Evolutionary conservation across 2,797 vertebrate genomes (phyloP).

Genomic region (Fringilla coelebs): DNA sequence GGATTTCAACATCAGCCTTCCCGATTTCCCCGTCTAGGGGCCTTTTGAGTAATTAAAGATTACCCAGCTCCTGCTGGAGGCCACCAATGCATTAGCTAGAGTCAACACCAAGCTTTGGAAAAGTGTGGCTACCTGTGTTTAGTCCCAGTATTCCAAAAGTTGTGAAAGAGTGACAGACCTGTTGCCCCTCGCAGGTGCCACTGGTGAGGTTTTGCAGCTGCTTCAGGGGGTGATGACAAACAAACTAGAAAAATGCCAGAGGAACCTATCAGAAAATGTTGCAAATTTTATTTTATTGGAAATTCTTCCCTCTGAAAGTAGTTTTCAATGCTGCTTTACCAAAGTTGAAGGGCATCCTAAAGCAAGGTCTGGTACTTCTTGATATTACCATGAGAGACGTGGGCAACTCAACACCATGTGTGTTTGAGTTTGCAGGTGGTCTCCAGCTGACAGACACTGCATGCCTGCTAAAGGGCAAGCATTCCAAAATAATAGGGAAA

Average conservation of each 20-base stretch:
- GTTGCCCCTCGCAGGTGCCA: background rate
- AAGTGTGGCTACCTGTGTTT: background rate
- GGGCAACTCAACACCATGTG: background rate
- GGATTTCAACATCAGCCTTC: constrained; percentile 48
- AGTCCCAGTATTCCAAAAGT: background rate
- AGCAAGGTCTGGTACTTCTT: background rate
- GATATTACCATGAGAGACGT: background rate
- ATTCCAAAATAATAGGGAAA: background rate
- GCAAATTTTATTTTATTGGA: background rate
- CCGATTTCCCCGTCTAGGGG: background rate
- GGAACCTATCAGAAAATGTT: background rate
- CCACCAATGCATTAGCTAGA: background rate
- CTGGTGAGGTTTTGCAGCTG: background rate
- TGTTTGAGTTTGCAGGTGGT: background rate
- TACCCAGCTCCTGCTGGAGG: background rate
- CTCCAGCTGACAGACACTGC: background rate
- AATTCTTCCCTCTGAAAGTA: background rate
- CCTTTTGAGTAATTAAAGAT: constrained; percentile 31
- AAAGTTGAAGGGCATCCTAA: background rate
- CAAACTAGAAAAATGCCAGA: background rate
- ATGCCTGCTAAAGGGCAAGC: background rate
- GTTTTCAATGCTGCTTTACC: background rate
- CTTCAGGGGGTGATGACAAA: background rate
- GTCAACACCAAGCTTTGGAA: background rate
- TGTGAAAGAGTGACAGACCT: background rate